Conservation (phyloP, 53 echinoderm and acorn worm genomes). For the Echinarachnius parma region DNA sequence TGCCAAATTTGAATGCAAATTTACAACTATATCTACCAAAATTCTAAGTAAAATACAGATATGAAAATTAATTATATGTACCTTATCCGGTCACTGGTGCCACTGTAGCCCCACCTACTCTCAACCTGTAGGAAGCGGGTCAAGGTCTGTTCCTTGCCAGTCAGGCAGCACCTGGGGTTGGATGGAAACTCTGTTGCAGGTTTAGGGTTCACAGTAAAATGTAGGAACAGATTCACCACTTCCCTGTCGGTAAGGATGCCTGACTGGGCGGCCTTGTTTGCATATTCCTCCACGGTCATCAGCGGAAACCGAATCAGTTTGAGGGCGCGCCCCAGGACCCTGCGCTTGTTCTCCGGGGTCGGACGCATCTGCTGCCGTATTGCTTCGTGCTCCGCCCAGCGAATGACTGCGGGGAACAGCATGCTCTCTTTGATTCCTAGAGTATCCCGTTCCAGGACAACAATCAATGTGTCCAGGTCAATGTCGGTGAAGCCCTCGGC, state of each 20-base stretch:
- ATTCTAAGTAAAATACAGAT: too few species aligned
- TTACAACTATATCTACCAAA: too few species aligned
- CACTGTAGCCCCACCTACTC: conserved; percentile 97
- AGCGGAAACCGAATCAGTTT: conserved; percentile 92
- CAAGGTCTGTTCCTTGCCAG: conserved; percentile 94
- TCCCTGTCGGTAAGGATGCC: conserved; percentile 91
- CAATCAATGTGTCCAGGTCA: conserved; percentile 87
- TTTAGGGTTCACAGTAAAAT: conserved; percentile 97
- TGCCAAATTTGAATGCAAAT: too few species aligned
- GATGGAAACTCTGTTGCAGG: conserved; percentile 94
- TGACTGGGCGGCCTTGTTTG: conserved; percentile 85
- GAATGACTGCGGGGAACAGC: conserved; percentile 76
- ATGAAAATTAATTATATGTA: too few species aligned
- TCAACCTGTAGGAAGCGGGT: conserved; percentile 76
- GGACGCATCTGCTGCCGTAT: conserved; percentile 62
- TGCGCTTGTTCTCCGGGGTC: conserved; percentile 85
- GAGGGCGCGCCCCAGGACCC: conserved; percentile 76
- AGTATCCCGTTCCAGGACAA: conserved; percentile 90
- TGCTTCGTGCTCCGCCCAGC: conserved; percentile 92
- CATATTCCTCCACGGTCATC: conserved; percentile 99
- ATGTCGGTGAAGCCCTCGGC: conserved; percentile 99
- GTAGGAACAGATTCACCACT: conserved; percentile 97
- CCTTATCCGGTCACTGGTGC: conserved; percentile 99
- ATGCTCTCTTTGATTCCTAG: conserved; percentile 93
- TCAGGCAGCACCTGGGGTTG: conserved; percentile 88